Evolutionary conservation across 2,888 invertebrate species (phyloP), one percentile per base, ranked within the genome.

Genomic region (Archips xylosteana): DNA sequence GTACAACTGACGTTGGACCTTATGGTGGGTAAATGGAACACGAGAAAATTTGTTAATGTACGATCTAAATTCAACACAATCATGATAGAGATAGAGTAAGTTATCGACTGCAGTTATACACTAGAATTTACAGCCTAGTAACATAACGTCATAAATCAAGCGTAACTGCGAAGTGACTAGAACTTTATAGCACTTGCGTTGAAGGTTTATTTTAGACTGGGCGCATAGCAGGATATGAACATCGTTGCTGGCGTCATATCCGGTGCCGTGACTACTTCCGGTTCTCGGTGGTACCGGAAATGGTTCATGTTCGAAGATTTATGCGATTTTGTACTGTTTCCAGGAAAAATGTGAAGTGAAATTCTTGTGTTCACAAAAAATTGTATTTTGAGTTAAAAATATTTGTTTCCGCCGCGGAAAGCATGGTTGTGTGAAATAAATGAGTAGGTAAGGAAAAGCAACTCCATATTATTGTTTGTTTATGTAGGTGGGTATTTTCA

Each of bases 241-340:
- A 78, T 78, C 87, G 86, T 83, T 80, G 78, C 83, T 84, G 82
- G 86, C 87, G 86, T 90, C 90, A 89, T 90, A 88, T 90, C 90
- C 90, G 88, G 84, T 70, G 82, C 82, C 80, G 85, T 81, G 87
- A 89, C 89, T 88, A 88, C 88, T 85, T 89, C 89, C 89, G 86
- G 75, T 83, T 88, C 88, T 87, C 82, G 77, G 63, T 54, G 70
- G 76, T 75, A 67, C 62, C 69, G 74, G 76, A 75, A 77, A 76
- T 75, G 73, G 70, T 65, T 75, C 59, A 75, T 65, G 72, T 69
- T 75, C 64, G 64, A 59, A 60, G 70, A 71, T 75, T 64, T 73
- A 72, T 67, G 72, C 72, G 67, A 72, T 72, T 45, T 72, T 72
- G 67, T 62, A 72, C 57, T 68, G 57, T 72, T 72, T 66, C 54